Evolutionary conservation across 1,140 invertebrate genomes (phyloP), one percentile per base, ranked within the genome.

Genomic region (Kradibia gibbosae): DNA sequence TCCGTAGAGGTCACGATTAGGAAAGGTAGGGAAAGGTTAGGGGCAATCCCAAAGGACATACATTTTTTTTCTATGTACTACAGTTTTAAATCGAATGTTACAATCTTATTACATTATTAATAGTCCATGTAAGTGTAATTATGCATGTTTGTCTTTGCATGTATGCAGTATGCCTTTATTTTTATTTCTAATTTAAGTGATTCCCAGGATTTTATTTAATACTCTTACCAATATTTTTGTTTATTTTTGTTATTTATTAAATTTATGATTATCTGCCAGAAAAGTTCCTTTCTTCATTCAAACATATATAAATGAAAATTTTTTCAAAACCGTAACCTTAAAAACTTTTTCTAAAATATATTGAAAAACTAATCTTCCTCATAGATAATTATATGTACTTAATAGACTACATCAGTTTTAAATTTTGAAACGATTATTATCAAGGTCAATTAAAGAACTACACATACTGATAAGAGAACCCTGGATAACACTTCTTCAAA

Each of bases 31-130:
- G 72, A 39, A 48, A 50, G 78, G 71, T 45, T 10, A 42, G 42
- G 80, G 65, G 28, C 17, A 78, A 60, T 82, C 74, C 73, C 65
- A 78, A n/a, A 82, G 80, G 75, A 72, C 74, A 60, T 82, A 34
- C 39, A 34, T 81, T 74, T 75, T 50, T 74, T 71, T 72, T 73
- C 80, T 82, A 82, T 78, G 80, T 75, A 67, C 80, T 82, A 82
- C 75, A 62, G 39, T 78, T 88, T 85, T 86, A 86, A 88, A 88
- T 87, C 81, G 86, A 87, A 88, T 88, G 86, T 86, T 85, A 86
- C 85, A 85, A 84, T 88, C 86, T 86, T 86, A 86, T 86, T 87
- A 85, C 82, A 87, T 87, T 77, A 83, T 86, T 86, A 83, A 82
- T 82, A 82, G 80, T 76, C 77, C 85, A 74, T 85, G 77, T 84